Evolutionary conservation across 1,140 invertebrate species (phyloP), one percentile per base, ranked within the genome.

Genomic region (Pogonomyrmex californicus): DNA sequence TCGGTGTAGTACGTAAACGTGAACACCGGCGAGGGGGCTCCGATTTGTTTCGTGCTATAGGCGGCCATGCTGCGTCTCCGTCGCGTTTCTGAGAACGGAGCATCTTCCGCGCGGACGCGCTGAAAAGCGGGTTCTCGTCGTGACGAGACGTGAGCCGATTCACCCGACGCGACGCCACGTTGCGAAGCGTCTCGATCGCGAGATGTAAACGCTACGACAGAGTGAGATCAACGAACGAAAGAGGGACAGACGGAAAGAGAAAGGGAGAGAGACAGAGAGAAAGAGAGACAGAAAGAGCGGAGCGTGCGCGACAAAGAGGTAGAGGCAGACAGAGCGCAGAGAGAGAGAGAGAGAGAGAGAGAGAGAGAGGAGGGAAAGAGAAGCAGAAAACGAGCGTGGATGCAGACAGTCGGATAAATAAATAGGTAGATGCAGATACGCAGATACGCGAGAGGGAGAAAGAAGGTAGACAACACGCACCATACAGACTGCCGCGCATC

Each of bases 401-500:
- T 23, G 71, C 23, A 87, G 66, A 76, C 14, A 56, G 47, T 17
- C 38, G 9, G 56, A 75, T 73, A 86, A 56, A 85, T 36, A 76
- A 66, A 73, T 83, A 87, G 49, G 49, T 49, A 66, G 81, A 85
- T 60, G 38, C 4, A 82, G 54, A 70, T 51, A 77, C n/a, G n/a
- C 14, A n/a, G 33, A 49, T 14, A 12, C n/a, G n/a, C n/a, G n/a
- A n/a, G 75, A 85, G 60, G 66, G 33, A 87, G 88, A 88, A 56
- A 86, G 58, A 83, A 86, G 76, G 56, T 41, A 83, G 75, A 82
- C 81, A 91, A n/a, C 86, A 92, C 91, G 91, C 88, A 92, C 91
- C 91, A 87, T 92, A 90, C 91, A 88, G 91, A 88, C 79, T 90
- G 91, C 89, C 89, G 90, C 91, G 91, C 91, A 90, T 91, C 86